Conservation (phyloP, 2,113 vertebrate genomes). For the Mesoclemmys tuberculata region DNA sequence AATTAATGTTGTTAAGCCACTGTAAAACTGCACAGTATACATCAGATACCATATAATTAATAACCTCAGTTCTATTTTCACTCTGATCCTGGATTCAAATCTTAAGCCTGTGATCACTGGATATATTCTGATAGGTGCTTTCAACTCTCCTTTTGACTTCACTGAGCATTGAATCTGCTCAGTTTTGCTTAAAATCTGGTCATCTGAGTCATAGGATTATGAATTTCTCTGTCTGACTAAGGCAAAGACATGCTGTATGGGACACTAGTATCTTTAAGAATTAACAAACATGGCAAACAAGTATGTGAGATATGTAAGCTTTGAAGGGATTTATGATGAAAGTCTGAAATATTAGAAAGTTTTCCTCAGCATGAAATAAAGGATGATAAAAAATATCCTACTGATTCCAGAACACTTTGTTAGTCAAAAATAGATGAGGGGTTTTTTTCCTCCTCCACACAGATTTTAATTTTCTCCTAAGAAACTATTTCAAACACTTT, state of each 20-base stretch:
- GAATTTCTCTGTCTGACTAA: not conserved
- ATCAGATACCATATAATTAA: not conserved
- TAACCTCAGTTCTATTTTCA: not conserved
- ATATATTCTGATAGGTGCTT: not conserved
- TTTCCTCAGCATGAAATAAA: not conserved
- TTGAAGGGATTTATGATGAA: not conserved
- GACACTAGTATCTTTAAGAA: not conserved
- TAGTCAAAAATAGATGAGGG: conserved; percentile 13
- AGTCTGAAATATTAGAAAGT: not conserved
- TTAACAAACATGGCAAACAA: not conserved
- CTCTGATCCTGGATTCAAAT: not conserved
- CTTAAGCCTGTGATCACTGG: accelerated
- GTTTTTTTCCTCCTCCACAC: not conserved
- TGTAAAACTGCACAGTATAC: accelerated
- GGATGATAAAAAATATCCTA: conserved; percentile 1
- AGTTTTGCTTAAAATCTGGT: not conserved
- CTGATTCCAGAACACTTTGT: not conserved
- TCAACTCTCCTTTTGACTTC: not conserved
- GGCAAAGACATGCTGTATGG: not conserved
- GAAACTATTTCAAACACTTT: not conserved
- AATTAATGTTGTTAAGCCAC: not conserved
- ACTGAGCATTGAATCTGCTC: accelerated
- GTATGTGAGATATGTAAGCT: not conserved
- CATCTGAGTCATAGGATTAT: not conserved
- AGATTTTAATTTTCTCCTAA: conserved; percentile 25